Evolutionary conservation across 2,797 vertebrate genomes (phyloP).

Genomic region (Enteromius mattozi): DNA sequence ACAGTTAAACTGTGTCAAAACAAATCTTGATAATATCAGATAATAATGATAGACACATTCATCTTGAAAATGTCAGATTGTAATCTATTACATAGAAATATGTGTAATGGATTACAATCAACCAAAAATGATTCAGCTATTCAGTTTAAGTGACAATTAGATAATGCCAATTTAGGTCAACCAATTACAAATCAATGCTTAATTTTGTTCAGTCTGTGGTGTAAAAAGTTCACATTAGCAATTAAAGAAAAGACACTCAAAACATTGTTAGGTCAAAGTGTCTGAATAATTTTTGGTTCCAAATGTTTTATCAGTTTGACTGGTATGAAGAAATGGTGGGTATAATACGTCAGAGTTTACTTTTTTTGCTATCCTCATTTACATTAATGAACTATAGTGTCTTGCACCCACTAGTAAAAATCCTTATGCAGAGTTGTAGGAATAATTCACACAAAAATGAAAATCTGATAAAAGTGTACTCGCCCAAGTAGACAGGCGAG

Average conservation of each 20-base stretch:
- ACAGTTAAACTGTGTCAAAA: not conserved
- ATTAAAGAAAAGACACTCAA: not conserved
- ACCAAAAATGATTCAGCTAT: not conserved
- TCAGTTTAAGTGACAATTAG: not conserved
- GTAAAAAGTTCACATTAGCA: not conserved
- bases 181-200: not conserved
- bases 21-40: not conserved
- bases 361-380: not conserved
- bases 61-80: not conserved
- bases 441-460: not conserved
- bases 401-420: not conserved
- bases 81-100: not conserved
- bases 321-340: not conserved
- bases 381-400: no score
- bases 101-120: not conserved
- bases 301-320: not conserved
- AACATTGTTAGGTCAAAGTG: not conserved
- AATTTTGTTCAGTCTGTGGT: not conserved
- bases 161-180: not conserved
- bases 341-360: not conserved
- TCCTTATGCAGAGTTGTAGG: slow-evolving; percentile 47
- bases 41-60: not conserved
- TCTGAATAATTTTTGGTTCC: not conserved
- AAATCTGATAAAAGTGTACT: not conserved
- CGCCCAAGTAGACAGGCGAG: not conserved